Evolutionary conservation across 2,797 vertebrate genomes (phyloP).

Genomic region (Mareca strepera): DNA sequence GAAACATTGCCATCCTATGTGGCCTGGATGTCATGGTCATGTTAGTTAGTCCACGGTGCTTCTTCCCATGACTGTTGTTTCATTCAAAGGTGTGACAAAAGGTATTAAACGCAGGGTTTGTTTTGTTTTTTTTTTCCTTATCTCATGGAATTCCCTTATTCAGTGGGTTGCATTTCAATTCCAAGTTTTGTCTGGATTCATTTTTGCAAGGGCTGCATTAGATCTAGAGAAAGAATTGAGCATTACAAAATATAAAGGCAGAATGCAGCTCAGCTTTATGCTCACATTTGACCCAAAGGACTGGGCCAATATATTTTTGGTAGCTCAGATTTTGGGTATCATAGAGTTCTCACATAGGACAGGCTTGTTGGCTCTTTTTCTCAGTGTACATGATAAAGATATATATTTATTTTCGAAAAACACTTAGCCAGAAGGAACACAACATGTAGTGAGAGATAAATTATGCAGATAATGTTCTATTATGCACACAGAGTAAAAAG

Average conservation of each 20-base stretch:
- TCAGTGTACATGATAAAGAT: not conserved
- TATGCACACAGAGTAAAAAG: slow-evolving; percentile 61
- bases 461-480: slow-evolving; percentile 75
- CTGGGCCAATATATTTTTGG: not conserved
- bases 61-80: not conserved
- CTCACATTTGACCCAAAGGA: not conserved
- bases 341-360: not conserved
- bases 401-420: slow-evolving; percentile 65
- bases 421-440: slow-evolving; percentile 64
- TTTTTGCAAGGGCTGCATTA: not conserved
- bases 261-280: not conserved
- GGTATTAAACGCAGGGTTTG: accelerated
- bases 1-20: not conserved
- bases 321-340: not conserved
- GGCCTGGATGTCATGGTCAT: not conserved
- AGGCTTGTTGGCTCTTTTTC: not conserved
- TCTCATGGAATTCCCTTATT: not conserved
- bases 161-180: not conserved
- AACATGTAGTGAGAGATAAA: slow-evolving; percentile 67
- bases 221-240: not conserved
- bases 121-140: not conserved
- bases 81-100: not conserved
- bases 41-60: not conserved
- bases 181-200: not conserved
- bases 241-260: not conserved